phyloP scores from a whole-genome alignment of 2,888 invertebrate genomes.

The Spilarctia lutea region DNA sequence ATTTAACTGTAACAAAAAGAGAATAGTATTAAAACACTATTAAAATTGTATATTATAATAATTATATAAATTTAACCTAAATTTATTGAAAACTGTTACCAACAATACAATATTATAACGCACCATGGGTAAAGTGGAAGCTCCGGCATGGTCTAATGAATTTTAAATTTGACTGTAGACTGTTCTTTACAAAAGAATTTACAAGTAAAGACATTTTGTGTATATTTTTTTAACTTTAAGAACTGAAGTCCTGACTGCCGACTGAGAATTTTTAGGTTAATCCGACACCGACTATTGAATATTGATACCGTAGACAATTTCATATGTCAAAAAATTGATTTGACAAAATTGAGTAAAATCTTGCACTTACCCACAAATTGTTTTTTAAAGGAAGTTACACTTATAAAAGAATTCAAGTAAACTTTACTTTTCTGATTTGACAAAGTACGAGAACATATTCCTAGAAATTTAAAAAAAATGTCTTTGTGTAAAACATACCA shows the following conservation, averaged over 20 bases:
- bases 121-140: slow-evolving; percentile 61
- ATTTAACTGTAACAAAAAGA: slow-evolving; percentile 59
- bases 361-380: background rate
- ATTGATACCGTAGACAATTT: background rate
- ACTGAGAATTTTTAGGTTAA: slow-evolving; percentile 17
- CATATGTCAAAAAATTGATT: slow-evolving; percentile 1
- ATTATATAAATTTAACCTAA: slow-evolving; percentile 11
- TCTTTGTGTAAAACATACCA: no score
- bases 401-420: background rate
- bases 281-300: background rate
- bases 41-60: background rate
- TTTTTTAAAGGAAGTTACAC: background rate
- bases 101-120: background rate
- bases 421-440: background rate
- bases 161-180: slow-evolving; percentile 53
- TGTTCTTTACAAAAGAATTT: slow-evolving; percentile 58
- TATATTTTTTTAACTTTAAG: background rate
- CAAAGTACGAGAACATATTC: background rate
- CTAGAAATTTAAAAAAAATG: background rate
- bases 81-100: background rate
- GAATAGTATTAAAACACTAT: background rate
- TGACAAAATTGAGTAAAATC: background rate
- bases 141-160: slow-evolving; percentile 55
- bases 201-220: slow-evolving; percentile 62
- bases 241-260: background rate